These are phyloP conservation scores for Tortrix viridana DNA, from an alignment of 2,888 invertebrate species.

Conservation along the genomic window DNA sequence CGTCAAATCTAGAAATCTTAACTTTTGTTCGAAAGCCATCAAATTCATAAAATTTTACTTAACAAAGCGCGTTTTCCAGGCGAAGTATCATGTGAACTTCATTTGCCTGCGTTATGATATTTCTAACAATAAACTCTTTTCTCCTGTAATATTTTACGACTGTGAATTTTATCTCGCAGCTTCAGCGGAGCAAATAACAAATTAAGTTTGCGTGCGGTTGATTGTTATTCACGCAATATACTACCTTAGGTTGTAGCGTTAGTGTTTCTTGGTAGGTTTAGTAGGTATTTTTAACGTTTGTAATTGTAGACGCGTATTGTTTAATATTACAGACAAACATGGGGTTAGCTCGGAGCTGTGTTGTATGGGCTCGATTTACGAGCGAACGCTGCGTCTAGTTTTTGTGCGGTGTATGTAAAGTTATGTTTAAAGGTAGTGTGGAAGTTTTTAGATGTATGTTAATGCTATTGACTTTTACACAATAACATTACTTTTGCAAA, in stretches of 20 bases:
- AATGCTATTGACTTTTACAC: too few species aligned
- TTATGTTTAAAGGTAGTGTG: background rate
- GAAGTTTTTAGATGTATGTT: too few species aligned
- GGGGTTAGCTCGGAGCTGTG: constrained; percentile 64
- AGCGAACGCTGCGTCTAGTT: constrained; percentile 53
- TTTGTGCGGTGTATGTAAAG: constrained; percentile 7
- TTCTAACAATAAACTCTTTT: constrained; percentile 65
- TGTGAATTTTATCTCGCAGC: constrained; percentile 70
- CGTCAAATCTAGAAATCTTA: constrained; percentile 23
- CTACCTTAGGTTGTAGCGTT: constrained; percentile 51
- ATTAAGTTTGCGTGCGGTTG: constrained; percentile 58
- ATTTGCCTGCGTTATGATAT: constrained; percentile 56
- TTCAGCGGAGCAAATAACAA: constrained; percentile 66
- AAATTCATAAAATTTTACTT: constrained; percentile 35
- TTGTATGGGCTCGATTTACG: constrained; percentile 67
- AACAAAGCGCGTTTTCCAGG: constrained; percentile 52
- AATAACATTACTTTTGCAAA: too few species aligned
- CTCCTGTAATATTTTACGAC: constrained; percentile 65
- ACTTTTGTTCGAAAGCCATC: constrained; percentile 28
- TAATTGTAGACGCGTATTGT: constrained; percentile 58
- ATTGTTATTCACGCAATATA: constrained; percentile 51
- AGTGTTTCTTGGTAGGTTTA: constrained; percentile 45
- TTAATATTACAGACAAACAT: constrained; percentile 69
- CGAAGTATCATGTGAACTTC: constrained; percentile 56
- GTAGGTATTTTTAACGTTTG: constrained; percentile 47